Evolutionary conservation across 2,888 invertebrate genomes (phyloP).

Genomic region (Ochlodes sylvanus): DNA sequence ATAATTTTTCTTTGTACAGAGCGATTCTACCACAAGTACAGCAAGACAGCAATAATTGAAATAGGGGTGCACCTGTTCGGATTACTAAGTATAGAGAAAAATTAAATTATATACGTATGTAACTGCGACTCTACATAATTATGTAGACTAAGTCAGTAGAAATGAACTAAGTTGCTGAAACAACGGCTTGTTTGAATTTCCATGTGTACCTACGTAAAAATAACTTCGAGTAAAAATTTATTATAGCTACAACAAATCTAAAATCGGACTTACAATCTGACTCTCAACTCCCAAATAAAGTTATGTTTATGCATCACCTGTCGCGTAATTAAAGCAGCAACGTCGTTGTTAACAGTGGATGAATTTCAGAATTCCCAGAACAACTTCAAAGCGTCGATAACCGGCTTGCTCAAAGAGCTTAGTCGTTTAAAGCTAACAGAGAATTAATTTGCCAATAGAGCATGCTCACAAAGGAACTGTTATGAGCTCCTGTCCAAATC

Average conservation of each 20-base stretch:
- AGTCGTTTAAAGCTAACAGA: slow-evolving; percentile 48
- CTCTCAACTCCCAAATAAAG: slow-evolving; percentile 30
- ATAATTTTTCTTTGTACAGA: not conserved
- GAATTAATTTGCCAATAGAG: slow-evolving; percentile 72
- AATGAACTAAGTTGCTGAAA: no score
- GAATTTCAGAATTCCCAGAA: slow-evolving; percentile 36
- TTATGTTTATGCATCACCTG: slow-evolving; percentile 37
- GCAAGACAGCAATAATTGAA: slow-evolving; percentile 20
- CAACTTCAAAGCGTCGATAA: slow-evolving; percentile 58
- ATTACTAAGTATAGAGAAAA: slow-evolving; percentile 24
- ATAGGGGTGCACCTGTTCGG: slow-evolving; percentile 21
- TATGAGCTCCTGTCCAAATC: slow-evolving; percentile 50
- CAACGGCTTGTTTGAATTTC: no score
- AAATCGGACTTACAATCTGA: no score
- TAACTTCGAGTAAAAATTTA: no score
- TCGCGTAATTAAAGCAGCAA: slow-evolving; percentile 33
- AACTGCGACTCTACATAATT: not conserved
- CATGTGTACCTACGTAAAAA: no score
- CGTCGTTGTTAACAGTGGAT: slow-evolving; percentile 31
- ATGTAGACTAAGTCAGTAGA: no score
- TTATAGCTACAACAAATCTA: no score
- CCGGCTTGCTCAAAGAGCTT: slow-evolving; percentile 59
- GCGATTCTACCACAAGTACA: slow-evolving; percentile 2
- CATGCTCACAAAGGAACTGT: slow-evolving; percentile 66
- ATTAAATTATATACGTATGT: no score